A percentile compares a stretch with the other conserved stretches of the same genome.
phyloP scores from a whole-genome alignment of 2,113 vertebrate genomes.

The Rousettus leschenaultii region DNA sequence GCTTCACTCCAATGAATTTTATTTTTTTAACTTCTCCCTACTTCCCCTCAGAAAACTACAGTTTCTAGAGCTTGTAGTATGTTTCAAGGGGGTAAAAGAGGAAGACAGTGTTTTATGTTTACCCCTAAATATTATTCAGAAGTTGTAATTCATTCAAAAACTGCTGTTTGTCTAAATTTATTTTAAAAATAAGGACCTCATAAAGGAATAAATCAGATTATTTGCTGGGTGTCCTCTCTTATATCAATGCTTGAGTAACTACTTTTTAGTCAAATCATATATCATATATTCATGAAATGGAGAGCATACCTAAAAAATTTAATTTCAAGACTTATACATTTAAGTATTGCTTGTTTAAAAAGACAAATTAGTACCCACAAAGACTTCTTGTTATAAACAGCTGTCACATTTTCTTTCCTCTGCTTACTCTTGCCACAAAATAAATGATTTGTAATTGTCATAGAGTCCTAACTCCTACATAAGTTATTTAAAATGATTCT shows the following conservation, averaged over 20 bases:
- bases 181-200: not conserved
- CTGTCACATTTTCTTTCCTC: not conserved
- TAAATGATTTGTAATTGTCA: not conserved
- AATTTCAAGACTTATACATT: not conserved
- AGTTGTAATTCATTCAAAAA: not conserved
- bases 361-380: not conserved
- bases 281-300: not conserved
- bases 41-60: not conserved
- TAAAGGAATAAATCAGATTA: not conserved
- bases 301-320: not conserved
- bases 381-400: not conserved
- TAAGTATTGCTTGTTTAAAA: not conserved
- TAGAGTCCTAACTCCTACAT: not conserved
- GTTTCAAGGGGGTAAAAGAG: not conserved
- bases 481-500: not conserved
- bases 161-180: not conserved
- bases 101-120: not conserved
- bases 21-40: not conserved
- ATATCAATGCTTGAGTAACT: not conserved
- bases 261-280: not conserved
- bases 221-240: not conserved
- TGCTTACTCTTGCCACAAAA: not conserved
- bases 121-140: not conserved
- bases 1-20: not conserved
- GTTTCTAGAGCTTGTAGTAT: not conserved